Base-by-base conservation (phyloP, 35 echinoderm and acorn worm species). In the Patiria miniata region DNA sequence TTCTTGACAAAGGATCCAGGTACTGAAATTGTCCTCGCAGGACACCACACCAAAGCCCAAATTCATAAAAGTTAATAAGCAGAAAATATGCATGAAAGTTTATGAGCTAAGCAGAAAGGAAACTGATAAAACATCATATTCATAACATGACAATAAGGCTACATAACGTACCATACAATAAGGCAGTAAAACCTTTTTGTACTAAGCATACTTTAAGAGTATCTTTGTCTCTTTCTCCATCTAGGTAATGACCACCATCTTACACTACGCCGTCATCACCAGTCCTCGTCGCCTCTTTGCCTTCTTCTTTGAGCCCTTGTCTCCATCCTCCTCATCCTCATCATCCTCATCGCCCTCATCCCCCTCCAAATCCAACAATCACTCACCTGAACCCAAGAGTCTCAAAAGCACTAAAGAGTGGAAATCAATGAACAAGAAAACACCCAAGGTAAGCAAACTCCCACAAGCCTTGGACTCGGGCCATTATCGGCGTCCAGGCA, bases 221-320 rank as follows among this genome's bases (percentile, higher is more conserved):
- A 51, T 52, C 65, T 5, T 19, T 23, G 40, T 83, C 80, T 80
- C 14, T 82, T 60, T 82, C 80, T 54, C 17, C 52, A 52, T 77
- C 69, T 36, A 99, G 96, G 89, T 99, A n/a, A 91, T 99, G 40
- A 88, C 89, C 23, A 92, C 96, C 39, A 99, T 99, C 32, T 73
- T 99, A 28, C 93, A 99, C 78, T 93, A 99, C 87, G 93, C 96
- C 78, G 87, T 81, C 81, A 89, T 93, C 26, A 84, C 77, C 36
- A 94, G 94, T 51, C 90, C 88, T 14, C 82, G 92, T 59, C 90
- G 94, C n/a, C 77, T 99, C 26, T 99, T 99, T 95, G 96, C 96
- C 80, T 95, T 99, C 68, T 85, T 83, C 50, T 99, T 95, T 54
- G 36, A 99, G 81, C 86, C 77, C n/a, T 80, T 80, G 17, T 53